Conservation (phyloP, 1,140 invertebrate genomes). For the Heliothis subflexa region DNA sequence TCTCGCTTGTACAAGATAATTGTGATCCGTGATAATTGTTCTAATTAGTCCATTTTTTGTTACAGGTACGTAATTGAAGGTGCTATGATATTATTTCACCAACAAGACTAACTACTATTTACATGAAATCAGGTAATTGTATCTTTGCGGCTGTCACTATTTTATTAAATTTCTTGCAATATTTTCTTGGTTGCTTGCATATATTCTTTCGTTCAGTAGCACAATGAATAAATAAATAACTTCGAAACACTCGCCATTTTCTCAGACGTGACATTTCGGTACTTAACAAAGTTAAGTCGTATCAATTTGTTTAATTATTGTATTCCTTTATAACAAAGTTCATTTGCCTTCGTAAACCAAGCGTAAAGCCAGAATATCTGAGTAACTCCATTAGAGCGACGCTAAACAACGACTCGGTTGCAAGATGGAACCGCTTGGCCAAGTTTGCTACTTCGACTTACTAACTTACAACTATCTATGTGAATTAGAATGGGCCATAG, state of each 20-base stretch:
- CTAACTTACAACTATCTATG: slow-evolving; percentile 41
- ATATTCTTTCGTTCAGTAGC: too few relatives aligned
- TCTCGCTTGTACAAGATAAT: slow-evolving; percentile 29
- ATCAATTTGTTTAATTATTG: slow-evolving; percentile 15
- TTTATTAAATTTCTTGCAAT: not conserved
- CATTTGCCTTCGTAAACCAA: not conserved
- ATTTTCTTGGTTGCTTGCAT: not conserved
- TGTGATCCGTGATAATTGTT: slow-evolving; percentile 39
- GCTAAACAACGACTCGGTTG: slow-evolving; percentile 38
- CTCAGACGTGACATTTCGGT: not conserved
- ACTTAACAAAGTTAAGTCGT: slow-evolving; percentile 2
- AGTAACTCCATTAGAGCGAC: slow-evolving; percentile 48
- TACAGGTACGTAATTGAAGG: slow-evolving; percentile 41
- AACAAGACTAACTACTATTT: not conserved
- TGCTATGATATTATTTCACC: slow-evolving; percentile 1
- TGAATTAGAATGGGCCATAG: slow-evolving; percentile 47
- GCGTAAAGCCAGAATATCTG: slow-evolving; percentile 28
- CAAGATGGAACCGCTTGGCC: slow-evolving; percentile 38
- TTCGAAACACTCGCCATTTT: not conserved
- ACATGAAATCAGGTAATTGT: slow-evolving; percentile 34
- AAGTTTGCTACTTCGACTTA: slow-evolving; percentile 40
- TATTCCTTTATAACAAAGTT: slow-evolving; percentile 13
- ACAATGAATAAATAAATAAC: too few relatives aligned
- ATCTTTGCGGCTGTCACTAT: not conserved
- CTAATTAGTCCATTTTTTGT: slow-evolving; percentile 38